A percentile compares a stretch with the other conserved stretches of the same genome.
Evolutionary conservation across 2,113 vertebrate species (phyloP).

Genomic region (Platysteira castanea): DNA sequence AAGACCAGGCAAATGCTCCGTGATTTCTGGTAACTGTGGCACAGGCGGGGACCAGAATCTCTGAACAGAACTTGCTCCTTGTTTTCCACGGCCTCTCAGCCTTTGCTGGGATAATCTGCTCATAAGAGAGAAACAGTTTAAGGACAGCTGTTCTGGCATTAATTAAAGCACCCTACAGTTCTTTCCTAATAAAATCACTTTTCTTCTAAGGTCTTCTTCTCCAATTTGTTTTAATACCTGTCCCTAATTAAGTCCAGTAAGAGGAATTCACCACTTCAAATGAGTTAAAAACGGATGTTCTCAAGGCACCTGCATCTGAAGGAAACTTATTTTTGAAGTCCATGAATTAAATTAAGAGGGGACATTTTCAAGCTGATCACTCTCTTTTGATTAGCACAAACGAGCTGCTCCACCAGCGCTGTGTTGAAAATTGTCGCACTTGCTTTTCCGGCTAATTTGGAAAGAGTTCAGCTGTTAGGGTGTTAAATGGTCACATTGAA

Average conservation of each 20-base stretch:
- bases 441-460: background rate
- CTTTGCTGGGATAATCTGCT: background rate
- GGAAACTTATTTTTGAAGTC: constrained; percentile 25
- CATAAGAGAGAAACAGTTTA: constrained; percentile 3
- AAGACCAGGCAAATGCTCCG: background rate
- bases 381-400: constrained; percentile 46
- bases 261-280: constrained; percentile 12
- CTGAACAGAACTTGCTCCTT: background rate
- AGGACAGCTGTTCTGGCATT: constrained; percentile 28
- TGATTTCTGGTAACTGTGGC: background rate
- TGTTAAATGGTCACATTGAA: background rate
- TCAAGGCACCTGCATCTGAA: constrained; percentile 25
- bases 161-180: constrained; percentile 15
- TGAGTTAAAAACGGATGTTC: background rate
- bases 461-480: background rate
- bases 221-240: constrained; percentile 44
- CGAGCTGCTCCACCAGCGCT: background rate
- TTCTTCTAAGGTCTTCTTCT: background rate
- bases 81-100: background rate
- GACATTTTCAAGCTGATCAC: background rate
- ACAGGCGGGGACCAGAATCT: background rate
- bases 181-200: constrained; percentile 26
- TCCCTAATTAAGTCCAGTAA: constrained; percentile 37
- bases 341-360: background rate
- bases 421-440: background rate